These are phyloP conservation scores for Gortyna flavago DNA, from an alignment of 2,888 invertebrate species.

Conservation along the genomic window DNA sequence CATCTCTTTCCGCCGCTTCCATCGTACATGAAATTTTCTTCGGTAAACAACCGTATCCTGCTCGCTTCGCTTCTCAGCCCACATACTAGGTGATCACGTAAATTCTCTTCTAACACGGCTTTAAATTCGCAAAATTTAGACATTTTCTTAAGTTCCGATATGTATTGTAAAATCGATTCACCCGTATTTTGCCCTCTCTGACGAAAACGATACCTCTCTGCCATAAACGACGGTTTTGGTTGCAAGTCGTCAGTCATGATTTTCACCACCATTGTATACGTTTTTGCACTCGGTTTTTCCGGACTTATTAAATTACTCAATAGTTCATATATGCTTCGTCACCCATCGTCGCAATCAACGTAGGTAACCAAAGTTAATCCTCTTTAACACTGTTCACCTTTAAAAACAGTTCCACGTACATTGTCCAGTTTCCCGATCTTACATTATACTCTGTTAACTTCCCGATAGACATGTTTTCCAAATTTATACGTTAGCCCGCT, in stretches of 20 bases:
- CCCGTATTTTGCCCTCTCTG: background rate
- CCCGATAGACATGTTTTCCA: too few relatives aligned
- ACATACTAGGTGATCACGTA: too few relatives aligned
- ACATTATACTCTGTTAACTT: too few relatives aligned
- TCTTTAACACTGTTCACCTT: too few relatives aligned
- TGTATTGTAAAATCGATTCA: background rate
- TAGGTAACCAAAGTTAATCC: too few relatives aligned
- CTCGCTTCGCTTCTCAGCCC: background rate
- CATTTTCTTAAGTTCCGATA: background rate
- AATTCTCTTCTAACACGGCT: background rate
- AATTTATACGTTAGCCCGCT: too few relatives aligned
- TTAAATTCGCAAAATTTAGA: background rate
- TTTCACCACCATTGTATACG: background rate
- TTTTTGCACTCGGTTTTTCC: background rate
- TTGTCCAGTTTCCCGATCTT: too few relatives aligned
- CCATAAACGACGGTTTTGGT: slow-evolving; percentile 13
- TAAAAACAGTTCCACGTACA: too few relatives aligned
- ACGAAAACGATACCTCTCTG: background rate
- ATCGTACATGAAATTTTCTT: background rate
- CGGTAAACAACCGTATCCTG: background rate
- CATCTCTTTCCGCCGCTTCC: slow-evolving; percentile 10
- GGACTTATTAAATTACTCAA: background rate
- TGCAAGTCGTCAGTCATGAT: background rate
- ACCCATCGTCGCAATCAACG: too few relatives aligned
- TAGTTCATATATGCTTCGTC: too few relatives aligned